Evolutionary conservation across 2,888 invertebrate genomes (phyloP).

Genomic region (Cepaea hortensis): DNA sequence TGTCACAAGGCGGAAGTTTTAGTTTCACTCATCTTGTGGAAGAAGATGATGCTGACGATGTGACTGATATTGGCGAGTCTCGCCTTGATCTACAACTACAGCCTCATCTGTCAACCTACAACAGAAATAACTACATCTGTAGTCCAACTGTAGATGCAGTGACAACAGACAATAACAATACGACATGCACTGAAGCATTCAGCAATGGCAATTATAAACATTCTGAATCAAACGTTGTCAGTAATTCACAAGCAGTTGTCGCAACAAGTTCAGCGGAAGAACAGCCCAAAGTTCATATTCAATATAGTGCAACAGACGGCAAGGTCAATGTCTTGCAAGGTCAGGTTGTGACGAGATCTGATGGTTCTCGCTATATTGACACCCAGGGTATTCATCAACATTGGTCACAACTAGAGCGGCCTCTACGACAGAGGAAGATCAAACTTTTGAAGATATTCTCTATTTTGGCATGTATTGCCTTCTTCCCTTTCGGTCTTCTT

Average conservation of each 20-base stretch:
- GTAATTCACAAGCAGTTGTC: background rate
- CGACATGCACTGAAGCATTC: background rate
- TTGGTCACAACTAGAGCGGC: constrained; percentile 33
- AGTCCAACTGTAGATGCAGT: background rate
- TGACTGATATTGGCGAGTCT: background rate
- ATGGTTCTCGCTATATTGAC: constrained; percentile 42
- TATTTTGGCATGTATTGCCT: constrained; percentile 62
- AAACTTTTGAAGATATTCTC: constrained; percentile 60
- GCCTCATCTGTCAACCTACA: constrained; percentile 24
- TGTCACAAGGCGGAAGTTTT: constrained; percentile 29
- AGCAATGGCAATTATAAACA: background rate
- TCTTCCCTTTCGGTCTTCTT: constrained; percentile 69
- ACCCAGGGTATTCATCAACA: constrained; percentile 30
- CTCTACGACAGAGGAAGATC: constrained; percentile 27
- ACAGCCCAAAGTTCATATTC: constrained; percentile 27
- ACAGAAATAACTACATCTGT: background rate
- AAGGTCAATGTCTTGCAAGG: constrained; percentile 38
- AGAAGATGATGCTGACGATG: constrained; percentile 32
- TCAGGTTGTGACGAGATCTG: constrained; percentile 8
- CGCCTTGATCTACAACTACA: constrained; percentile 31
- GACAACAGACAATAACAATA: background rate
- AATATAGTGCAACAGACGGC: constrained; percentile 34
- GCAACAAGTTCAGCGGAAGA: background rate
- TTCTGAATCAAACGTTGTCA: background rate
- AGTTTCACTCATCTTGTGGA: constrained; percentile 36